Evolutionary conservation across 2,797 vertebrate species (phyloP), one percentile per base, ranked within the genome.

Genomic region (Alosa sapidissima): DNA sequence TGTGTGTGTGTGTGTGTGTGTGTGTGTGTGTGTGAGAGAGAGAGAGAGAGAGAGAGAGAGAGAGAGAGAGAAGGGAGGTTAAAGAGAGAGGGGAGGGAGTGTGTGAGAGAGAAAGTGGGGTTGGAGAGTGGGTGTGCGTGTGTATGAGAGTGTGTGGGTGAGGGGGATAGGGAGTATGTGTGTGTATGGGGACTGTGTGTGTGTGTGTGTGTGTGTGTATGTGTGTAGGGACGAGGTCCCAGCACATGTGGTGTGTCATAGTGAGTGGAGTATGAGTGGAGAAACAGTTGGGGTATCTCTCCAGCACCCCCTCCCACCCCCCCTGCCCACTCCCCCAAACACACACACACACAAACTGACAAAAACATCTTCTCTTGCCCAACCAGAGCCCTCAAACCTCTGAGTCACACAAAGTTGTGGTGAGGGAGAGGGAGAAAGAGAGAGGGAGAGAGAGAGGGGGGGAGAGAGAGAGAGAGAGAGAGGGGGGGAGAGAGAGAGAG

Each of bases 141-240:
- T 24, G 62, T 5, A 16, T 10, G 52, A 54, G 52, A 65, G 62
- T 10, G n/a, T 19, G 24, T 7, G 62, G 62, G 62, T 5, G n/a
- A n/a, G 58, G 8, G 58, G n/a, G 60, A 62, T 21, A 62, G n/a
- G n/a, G 60, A 28, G 62, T 83, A 21, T 55, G 58, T 5, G 19
- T 2, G 19, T 1, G 62, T 24, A n/a, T 5, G 52, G 28, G 28
- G 28, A 28, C 28, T 55, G 68, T 51, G 48, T 84, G 60, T 83
- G 62, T 1, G 36, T 81, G 33, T 85, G 85, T 82, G 19, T 86
- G 87, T 88, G 62, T 91, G 87, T 87, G 60, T 54, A 24, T 65
- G 60, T 65, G 60, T 28, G 52, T 28, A 28, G 28, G 28, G 28
- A 28, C 0, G 28, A 28, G 28, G 28, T 28, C 28, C 28, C 28